A percentile compares a stretch with the other conserved stretches of the same genome.
Conservation (phyloP, 2,888 invertebrate species). For the Rhamnusium bicolor region DNA sequence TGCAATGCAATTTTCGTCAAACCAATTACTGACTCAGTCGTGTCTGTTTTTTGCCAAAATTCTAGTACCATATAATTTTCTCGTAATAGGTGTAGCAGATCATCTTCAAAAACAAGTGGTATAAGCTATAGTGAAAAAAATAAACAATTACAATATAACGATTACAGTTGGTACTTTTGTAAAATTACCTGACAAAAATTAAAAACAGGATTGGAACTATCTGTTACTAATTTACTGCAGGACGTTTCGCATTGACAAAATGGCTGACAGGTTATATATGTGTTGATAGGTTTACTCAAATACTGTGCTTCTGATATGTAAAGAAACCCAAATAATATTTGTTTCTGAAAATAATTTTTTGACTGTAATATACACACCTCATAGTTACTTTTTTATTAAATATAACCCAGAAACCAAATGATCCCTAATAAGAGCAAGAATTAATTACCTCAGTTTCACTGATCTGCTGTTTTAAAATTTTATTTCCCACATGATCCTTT, state of each 20-base stretch:
- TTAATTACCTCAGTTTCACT: conserved; percentile 29
- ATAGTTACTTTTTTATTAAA: too few species aligned
- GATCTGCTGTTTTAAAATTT: conserved; percentile 12
- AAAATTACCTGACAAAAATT: conserved; percentile 71
- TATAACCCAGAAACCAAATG: too few species aligned
- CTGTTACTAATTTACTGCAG: conserved; percentile 68
- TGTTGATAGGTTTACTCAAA: conserved; percentile 65
- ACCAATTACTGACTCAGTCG: conserved; percentile 70
- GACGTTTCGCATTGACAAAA: conserved; percentile 72
- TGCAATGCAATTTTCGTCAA: conserved; percentile 74
- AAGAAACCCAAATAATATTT: conserved; percentile 72
- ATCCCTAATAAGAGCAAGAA: too few species aligned
- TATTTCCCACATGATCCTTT: not conserved
- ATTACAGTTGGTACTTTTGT: not conserved
- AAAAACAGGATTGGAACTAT: conserved; percentile 71
- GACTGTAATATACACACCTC: too few species aligned
- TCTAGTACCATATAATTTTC: conserved; percentile 75
- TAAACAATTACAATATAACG: not conserved
- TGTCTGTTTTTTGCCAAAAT: conserved; percentile 70
- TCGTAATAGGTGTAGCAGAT: conserved; percentile 73
- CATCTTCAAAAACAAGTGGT: conserved; percentile 73
- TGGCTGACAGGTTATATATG: conserved; percentile 71
- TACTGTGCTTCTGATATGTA: conserved; percentile 72
- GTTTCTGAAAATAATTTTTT: conserved; percentile 58
- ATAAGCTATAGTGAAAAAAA: conserved; percentile 69